Base-by-base conservation (phyloP, 2,113 vertebrate genomes). In the Pholis gunnellus region DNA sequence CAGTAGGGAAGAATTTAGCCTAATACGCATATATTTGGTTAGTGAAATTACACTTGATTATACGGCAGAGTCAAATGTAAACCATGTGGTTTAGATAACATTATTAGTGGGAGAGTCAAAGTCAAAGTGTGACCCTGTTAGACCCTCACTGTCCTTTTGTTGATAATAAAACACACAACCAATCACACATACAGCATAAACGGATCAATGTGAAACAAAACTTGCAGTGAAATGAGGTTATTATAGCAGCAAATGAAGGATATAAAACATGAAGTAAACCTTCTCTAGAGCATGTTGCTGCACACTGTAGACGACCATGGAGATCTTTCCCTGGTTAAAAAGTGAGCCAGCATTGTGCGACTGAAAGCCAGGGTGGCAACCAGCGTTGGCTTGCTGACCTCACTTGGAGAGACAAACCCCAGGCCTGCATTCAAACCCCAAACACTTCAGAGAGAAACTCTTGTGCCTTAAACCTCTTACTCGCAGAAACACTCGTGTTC, bases 221-320 rank as follows among this genome's bases (percentile, higher is more conserved):
- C 17, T 13, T 40, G 18, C 61, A 40, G 8, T 8, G 10, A 40
- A 40, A 14, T 40, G 14, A 13, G 5, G 63, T 15, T 42, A 68
- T 31, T 9, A 31, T 27, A 46, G 8, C 63, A 66, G 36, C 63
- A 14, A 46, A 46, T 18, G 10, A 9, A 31, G 42, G 65, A 48
- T 46, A 48, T 18, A 68, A 7, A n/a, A 13, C 29, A 4, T 38
- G 54, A 66, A 48, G 38, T 42, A n/a, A 80, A 15, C 50, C 48
- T 34, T 60, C 36, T 65, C 25, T 38, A 68, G 68, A 38, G 61
- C 34, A 65, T 46, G 63, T 54, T 72, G 63, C 59, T 72, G 75
- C 88, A 84, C 71, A 38, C 50, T 65, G 65, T 70, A 60, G 46
- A 87, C 89, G 86, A 81, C 88, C 81, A 81, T 87, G 81, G 86